phyloP scores from a whole-genome alignment of 2,113 vertebrate species.

The Grus americana region DNA sequence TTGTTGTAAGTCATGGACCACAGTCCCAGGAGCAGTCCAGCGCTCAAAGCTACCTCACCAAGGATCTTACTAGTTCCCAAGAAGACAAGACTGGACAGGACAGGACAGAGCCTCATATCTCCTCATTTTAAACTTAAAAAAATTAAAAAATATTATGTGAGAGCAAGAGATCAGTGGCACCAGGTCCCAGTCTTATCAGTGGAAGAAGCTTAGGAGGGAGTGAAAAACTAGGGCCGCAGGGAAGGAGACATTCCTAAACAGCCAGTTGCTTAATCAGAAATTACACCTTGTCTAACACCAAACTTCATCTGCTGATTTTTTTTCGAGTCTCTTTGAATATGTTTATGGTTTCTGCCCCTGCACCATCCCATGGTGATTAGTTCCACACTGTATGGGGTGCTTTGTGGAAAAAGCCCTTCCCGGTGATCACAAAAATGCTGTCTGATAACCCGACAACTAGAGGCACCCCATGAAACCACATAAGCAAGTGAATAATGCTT shows the following conservation, averaged over 20 bases:
- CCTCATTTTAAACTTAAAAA: not conserved
- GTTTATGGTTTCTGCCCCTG: not conserved
- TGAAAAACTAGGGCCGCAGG: accelerated
- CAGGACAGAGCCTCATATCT: not conserved
- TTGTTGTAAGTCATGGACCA: not conserved
- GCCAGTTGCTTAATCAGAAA: not conserved
- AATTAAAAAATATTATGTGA: not conserved
- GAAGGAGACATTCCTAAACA: not conserved
- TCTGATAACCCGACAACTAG: not conserved
- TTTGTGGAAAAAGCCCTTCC: not conserved
- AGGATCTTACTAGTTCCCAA: not conserved
- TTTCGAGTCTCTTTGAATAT: not conserved
- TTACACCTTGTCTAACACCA: not conserved
- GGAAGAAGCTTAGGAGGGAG: not conserved
- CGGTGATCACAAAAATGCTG: not conserved
- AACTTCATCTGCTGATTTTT: not conserved
- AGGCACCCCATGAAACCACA: not conserved
- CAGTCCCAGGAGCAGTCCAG: not conserved
- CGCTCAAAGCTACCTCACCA: not conserved
- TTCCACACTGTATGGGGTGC: not conserved
- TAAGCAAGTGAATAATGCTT: not conserved
- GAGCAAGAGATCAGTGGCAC: not conserved
- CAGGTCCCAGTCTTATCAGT: not conserved
- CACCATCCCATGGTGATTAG: not conserved
- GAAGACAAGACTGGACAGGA: not conserved